Evolutionary conservation across 2,888 invertebrate species (phyloP).

Genomic region (Anagyrus pseudococci): DNA sequence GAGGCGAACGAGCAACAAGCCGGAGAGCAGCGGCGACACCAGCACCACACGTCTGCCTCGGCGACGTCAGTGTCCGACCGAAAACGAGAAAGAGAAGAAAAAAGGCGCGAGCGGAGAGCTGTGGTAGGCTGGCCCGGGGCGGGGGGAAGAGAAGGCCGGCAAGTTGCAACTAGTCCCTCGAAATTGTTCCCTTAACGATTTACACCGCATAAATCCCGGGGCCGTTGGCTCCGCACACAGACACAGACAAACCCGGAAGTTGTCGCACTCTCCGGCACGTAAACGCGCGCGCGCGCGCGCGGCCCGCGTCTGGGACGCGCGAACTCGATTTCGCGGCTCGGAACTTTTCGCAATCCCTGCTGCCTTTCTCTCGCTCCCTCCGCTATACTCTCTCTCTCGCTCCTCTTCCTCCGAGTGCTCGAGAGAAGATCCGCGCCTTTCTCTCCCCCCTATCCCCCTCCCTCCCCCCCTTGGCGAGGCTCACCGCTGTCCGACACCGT

Average conservation of each 20-base stretch:
- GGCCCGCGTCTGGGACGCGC: conserved; percentile 7
- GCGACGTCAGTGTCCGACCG: too few species aligned
- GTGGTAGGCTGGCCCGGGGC: too few species aligned
- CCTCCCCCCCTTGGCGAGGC: too few species aligned
- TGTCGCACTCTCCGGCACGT: conserved; percentile 10
- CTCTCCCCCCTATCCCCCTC: too few species aligned
- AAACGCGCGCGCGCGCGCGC: background rate
- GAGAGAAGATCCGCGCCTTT: too few species aligned
- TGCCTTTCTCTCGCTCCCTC: conserved; percentile 19
- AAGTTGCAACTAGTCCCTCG: conserved; percentile 4
- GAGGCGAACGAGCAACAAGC: too few species aligned
- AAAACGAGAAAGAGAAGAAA: background rate
- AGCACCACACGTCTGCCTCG: too few species aligned
- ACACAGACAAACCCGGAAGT: conserved; percentile 27
- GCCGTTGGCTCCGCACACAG: background rate
- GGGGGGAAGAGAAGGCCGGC: too few species aligned
- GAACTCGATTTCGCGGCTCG: conserved; percentile 35
- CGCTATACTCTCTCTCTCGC: background rate
- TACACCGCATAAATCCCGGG: conserved; percentile 24
- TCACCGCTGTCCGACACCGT: conserved; percentile 23
- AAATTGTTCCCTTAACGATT: conserved; percentile 27
- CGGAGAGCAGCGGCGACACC: too few species aligned
- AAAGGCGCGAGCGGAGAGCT: background rate
- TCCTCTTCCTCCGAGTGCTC: background rate
- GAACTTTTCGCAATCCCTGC: conserved; percentile 36